Conservation (phyloP, 2,113 vertebrate genomes). For the Petrocephalus microphthalmus region DNA sequence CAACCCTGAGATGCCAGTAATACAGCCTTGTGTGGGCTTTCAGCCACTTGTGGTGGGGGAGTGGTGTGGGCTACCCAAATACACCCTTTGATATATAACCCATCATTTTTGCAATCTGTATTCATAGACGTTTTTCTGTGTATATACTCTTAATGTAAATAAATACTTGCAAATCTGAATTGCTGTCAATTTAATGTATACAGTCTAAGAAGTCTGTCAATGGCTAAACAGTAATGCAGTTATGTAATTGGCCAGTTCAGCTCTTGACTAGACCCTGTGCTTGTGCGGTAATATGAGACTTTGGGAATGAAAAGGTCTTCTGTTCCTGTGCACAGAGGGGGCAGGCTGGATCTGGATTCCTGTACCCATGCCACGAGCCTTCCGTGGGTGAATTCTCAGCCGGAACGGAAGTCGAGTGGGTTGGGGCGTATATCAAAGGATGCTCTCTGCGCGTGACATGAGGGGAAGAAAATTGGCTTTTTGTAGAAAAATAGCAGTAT, state of each 20-base stretch:
- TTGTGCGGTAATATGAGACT: neutral
- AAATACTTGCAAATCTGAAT: neutral
- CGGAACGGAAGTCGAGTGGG: neutral
- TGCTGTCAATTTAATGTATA: neutral
- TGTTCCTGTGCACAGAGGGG: constrained; percentile 38
- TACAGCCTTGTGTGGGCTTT: neutral
- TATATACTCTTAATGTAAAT: neutral
- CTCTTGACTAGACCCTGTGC: neutral
- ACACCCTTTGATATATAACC: neutral
- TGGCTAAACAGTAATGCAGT: neutral
- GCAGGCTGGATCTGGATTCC: constrained; percentile 47
- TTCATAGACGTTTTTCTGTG: neutral
- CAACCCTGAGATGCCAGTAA: neutral
- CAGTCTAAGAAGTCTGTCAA: neutral
- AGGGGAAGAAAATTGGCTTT: neutral
- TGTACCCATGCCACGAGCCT: constrained; percentile 33
- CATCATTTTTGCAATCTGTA: neutral
- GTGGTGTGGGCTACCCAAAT: neutral
- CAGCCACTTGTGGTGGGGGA: neutral
- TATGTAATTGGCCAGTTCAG: neutral
- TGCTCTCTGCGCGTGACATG: neutral
- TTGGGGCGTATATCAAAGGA: neutral
- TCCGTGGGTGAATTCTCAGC: constrained; percentile 39
- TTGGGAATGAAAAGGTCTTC: constrained; percentile 32
- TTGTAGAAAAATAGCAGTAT: neutral